A percentile compares a stretch with the other conserved stretches of the same genome.
These are phyloP conservation scores for Callipepla squamata DNA, from an alignment of 2,113 vertebrate species.

Conservation along the genomic window DNA sequence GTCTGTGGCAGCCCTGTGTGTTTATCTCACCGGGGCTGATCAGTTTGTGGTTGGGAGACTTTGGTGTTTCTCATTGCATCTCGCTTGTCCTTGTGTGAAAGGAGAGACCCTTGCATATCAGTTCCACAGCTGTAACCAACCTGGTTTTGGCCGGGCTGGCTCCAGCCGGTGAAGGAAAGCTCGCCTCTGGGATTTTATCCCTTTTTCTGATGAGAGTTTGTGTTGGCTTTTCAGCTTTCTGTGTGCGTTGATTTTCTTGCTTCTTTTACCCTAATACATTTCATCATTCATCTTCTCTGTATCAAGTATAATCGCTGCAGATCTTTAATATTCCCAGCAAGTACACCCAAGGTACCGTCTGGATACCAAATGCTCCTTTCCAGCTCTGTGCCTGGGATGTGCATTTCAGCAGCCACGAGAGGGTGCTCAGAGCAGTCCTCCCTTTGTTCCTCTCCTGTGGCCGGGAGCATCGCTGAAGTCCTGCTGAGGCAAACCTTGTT, in stretches of 20 bases:
- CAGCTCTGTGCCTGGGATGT: neutral
- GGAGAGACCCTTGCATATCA: neutral
- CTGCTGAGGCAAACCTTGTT: slow-evolving; percentile 43
- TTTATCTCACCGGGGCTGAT: neutral
- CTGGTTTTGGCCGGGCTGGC: neutral
- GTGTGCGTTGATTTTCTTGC: neutral
- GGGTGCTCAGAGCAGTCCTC: slow-evolving; percentile 32
- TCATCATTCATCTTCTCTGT: neutral
- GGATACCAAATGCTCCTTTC: slow-evolving; percentile 34
- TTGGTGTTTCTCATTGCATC: neutral
- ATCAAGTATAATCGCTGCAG: neutral
- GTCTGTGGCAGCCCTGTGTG: neutral
- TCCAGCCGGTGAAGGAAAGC: neutral
- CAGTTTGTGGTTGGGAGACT: neutral
- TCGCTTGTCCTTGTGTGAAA: neutral
- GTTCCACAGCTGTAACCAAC: too few species aligned
- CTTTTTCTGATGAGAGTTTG: neutral
- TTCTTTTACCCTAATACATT: neutral
- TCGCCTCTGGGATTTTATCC: neutral
- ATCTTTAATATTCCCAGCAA: slow-evolving; percentile 39
- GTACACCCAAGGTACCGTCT: neutral
- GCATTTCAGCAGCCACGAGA: slow-evolving; percentile 41
- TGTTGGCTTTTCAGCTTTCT: neutral
- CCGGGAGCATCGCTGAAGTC: neutral
- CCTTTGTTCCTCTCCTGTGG: slow-evolving; percentile 44